Evolutionary conservation across 2,113 vertebrate genomes (phyloP), one percentile per base, ranked within the genome.

Genomic region (Cercopithecus mona): DNA sequence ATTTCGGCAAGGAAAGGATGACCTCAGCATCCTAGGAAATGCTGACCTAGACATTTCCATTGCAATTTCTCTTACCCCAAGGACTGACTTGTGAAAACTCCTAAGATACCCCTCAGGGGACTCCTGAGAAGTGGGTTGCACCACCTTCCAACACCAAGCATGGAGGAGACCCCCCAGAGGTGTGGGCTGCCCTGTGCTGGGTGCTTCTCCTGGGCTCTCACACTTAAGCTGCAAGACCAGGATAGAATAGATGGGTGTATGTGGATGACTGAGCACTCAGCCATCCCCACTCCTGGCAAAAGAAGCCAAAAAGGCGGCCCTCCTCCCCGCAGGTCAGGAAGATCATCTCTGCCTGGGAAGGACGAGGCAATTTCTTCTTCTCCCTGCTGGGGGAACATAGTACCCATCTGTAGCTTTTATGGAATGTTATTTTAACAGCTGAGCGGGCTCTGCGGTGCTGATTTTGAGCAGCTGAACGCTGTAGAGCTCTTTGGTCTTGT

Each of bases 401-500:
- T 25, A 79, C 66, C 85, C 50, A 57, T 38, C 72, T 78, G 48
- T 13, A 55, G 78, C 64, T 76, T 87, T 92, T 52, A 88, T 48
- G 10, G 66, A 66, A 83, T 66, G 75, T 75, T 45, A 14, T 86
- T 83, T 92, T 73, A 68, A 59, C 80, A 75, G 88, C 4, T 32
- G 59, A 96, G 52, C 0, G 0, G 88, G 80, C 79, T 64, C 88
- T 66, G 88, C 0, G 0, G 83, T n/a, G 75, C 30, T 82, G 43
- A 45, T 40, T 64, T 79, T 75, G 20, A 82, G 80, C 70, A 55
- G 73, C 75, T 66, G 59, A 72, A 45, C 27, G 7, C 35, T 43
- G 50, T 68, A n/a, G 59, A 89, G 57, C 78, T 57, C 35, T 68
- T 35, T 57, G 57, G 55, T 94, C 80, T 94, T 75, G 59, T 59